Evolutionary conservation across 2,888 invertebrate species (phyloP).

Genomic region (Philhelius pedissequus): DNA sequence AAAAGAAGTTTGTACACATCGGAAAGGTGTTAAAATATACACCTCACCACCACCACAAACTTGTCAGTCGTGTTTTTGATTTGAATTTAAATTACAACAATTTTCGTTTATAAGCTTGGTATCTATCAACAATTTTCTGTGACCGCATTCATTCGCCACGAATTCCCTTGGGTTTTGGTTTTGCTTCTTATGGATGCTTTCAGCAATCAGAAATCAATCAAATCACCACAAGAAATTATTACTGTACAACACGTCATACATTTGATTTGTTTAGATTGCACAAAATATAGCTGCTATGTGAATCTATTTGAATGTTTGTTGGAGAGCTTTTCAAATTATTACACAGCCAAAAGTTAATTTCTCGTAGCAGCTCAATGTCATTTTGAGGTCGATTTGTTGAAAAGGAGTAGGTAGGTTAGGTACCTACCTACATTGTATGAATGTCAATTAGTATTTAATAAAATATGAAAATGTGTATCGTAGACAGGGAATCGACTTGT

Average conservation of each 20-base stretch:
- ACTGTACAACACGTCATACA: slow-evolving; percentile 33
- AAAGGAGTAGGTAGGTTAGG: too few species aligned
- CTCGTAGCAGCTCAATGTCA: background rate
- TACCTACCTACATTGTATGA: too few species aligned
- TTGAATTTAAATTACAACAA: background rate
- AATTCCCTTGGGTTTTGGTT: slow-evolving; percentile 6
- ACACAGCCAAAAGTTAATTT: background rate
- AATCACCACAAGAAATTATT: slow-evolving; percentile 31
- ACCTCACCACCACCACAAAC: slow-evolving; percentile 3
- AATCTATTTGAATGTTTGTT: background rate
- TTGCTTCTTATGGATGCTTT: slow-evolving; percentile 14
- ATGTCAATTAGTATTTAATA: too few species aligned
- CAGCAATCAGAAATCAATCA: slow-evolving; percentile 56
- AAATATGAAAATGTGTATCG: too few species aligned
- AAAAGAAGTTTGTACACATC: too few species aligned
- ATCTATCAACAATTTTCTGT: background rate
- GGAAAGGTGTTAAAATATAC: slow-evolving; percentile 12
- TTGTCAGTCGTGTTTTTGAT: background rate
- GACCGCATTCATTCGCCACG: slow-evolving; percentile 33
- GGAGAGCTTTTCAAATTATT: background rate
- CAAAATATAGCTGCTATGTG: slow-evolving; percentile 13
- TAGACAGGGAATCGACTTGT: too few species aligned
- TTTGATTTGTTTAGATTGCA: slow-evolving; percentile 25
- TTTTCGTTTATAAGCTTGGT: background rate
- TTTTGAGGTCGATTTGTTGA: background rate